These are phyloP conservation scores for Temnothorax unifasciatus DNA, from an alignment of 2,888 invertebrate species.

Conservation along the genomic window DNA sequence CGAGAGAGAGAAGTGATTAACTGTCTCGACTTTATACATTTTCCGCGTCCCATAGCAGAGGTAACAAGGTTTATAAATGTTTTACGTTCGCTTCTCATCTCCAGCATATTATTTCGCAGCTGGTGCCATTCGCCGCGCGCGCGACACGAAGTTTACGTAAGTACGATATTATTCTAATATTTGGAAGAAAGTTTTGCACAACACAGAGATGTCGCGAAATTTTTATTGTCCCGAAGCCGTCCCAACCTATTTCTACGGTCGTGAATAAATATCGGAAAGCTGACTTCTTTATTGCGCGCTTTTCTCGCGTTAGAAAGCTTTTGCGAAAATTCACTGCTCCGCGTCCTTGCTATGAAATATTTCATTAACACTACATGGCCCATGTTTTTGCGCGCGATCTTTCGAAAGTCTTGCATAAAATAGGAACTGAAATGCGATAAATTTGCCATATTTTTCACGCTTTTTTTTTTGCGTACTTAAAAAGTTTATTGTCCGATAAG, in stretches of 20 bases:
- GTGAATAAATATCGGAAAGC: slow-evolving; percentile 31
- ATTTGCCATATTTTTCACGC: too few species aligned
- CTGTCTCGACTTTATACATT: slow-evolving; percentile 16
- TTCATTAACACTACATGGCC: slow-evolving; percentile 10
- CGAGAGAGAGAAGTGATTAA: slow-evolving; percentile 34
- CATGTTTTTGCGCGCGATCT: not conserved
- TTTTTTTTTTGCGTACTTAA: not conserved
- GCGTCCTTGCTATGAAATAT: slow-evolving; percentile 1
- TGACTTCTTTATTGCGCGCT: slow-evolving; percentile 5
- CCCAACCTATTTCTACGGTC: not conserved
- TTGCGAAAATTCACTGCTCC: not conserved
- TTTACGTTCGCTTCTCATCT: slow-evolving; percentile 20
- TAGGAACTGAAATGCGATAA: too few species aligned
- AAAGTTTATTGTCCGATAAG: not conserved
- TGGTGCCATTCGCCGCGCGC: not conserved
- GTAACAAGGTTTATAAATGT: slow-evolving; percentile 33
- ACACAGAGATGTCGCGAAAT: slow-evolving; percentile 17
- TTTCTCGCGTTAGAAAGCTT: slow-evolving; percentile 19
- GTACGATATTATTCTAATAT: slow-evolving; percentile 38
- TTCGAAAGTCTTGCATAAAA: too few species aligned
- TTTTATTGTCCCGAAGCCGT: not conserved
- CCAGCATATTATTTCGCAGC: slow-evolving; percentile 29
- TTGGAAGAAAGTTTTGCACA: slow-evolving; percentile 17
- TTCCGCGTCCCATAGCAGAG: not conserved
- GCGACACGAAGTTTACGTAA: slow-evolving; percentile 19